phyloP scores from a whole-genome alignment of 1,140 invertebrate species.

The Drosophila baimaii region DNA sequence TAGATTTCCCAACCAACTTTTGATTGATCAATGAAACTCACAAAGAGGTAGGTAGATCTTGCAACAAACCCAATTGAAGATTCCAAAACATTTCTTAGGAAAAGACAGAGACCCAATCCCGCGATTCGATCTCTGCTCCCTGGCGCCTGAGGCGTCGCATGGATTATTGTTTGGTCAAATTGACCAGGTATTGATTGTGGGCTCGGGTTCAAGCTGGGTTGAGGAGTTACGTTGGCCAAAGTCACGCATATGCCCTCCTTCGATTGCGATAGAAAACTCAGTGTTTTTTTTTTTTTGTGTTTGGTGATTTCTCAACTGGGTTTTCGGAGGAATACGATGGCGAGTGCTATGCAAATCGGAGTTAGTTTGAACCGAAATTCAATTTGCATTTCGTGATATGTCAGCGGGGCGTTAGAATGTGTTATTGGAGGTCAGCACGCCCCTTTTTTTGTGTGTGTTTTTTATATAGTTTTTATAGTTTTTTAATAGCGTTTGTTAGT shows the following conservation, averaged over 20 bases:
- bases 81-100: slow-evolving; percentile 22
- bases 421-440: slow-evolving; percentile 43
- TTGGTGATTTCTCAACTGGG: slow-evolving; percentile 63
- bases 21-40: slow-evolving; percentile 7
- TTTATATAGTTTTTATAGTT: background rate
- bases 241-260: slow-evolving; percentile 70
- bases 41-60: background rate
- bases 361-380: slow-evolving; percentile 30
- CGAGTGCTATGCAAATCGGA: slow-evolving; percentile 67
- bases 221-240: slow-evolving; percentile 38
- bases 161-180: slow-evolving; percentile 48
- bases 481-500: slow-evolving; percentile 21
- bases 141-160: slow-evolving; percentile 18
- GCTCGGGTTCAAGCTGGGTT: slow-evolving; percentile 23
- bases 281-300: slow-evolving; percentile 43
- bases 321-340: slow-evolving; percentile 10
- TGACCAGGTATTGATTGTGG: slow-evolving; percentile 42
- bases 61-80: slow-evolving; percentile 23
- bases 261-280: slow-evolving; percentile 61
- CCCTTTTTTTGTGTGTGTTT: slow-evolving; percentile 11
- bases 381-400: slow-evolving; percentile 79
- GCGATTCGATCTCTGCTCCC: slow-evolving; percentile 17
- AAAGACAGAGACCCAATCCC: background rate
- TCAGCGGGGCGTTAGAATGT: slow-evolving; percentile 78
- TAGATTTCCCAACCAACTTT: slow-evolving; percentile 3